These are phyloP conservation scores for Samia ricini DNA, from an alignment of 1,140 invertebrate genomes.

Conservation along the genomic window DNA sequence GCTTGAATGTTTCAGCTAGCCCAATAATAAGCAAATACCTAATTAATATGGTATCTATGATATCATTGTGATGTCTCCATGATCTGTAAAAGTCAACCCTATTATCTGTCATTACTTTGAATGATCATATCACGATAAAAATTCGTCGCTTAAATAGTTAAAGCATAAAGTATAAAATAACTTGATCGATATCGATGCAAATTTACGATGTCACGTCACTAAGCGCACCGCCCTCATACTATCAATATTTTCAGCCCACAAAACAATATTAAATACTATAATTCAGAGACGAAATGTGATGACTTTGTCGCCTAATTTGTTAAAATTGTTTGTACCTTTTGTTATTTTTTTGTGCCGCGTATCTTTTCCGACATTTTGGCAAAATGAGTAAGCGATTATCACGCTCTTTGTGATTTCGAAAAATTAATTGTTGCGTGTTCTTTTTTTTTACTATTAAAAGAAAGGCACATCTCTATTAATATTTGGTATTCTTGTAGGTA, in stretches of 20 bases:
- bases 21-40: too few species aligned
- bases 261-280: constrained; percentile 43
- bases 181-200: neutral
- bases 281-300: constrained; percentile 48
- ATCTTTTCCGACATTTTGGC: constrained; percentile 32
- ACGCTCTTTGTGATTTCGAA: constrained; percentile 40
- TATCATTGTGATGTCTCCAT: too few species aligned
- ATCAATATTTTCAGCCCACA: constrained; percentile 46
- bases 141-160: too few species aligned
- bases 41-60: too few species aligned
- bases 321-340: constrained; percentile 51
- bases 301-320: constrained; percentile 68
- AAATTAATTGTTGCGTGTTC: constrained; percentile 49
- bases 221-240: constrained; percentile 28
- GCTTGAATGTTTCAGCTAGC: too few species aligned
- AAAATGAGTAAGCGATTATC: constrained; percentile 62
- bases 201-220: constrained; percentile 14
- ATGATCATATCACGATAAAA: too few species aligned
- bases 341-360: constrained; percentile 24
- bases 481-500: constrained; percentile 41
- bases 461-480: constrained; percentile 42
- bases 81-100: too few species aligned
- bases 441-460: constrained; percentile 33
- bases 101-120: too few species aligned
- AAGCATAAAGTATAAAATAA: too few species aligned